Conservation (phyloP, 2,888 invertebrate genomes). For the Gastracanthus pulcherrimus region DNA sequence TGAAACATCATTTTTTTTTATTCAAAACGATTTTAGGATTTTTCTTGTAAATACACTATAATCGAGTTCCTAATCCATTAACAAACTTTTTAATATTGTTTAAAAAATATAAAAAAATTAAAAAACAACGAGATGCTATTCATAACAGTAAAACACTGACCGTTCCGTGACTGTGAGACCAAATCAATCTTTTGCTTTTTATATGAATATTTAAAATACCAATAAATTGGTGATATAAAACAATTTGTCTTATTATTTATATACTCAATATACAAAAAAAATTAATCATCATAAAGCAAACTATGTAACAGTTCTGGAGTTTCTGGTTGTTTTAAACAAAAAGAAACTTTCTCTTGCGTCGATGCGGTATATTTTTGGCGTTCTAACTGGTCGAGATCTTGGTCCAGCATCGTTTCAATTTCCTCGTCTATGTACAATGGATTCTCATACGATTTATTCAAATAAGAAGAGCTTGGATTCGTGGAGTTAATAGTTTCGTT, state of each 20-base stretch:
- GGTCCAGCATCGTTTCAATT: conserved; percentile 71
- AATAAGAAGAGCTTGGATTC: conserved; percentile 67
- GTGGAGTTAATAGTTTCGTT: conserved; percentile 73
- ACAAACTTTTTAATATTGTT: conserved; percentile 33
- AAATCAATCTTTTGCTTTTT: conserved; percentile 56
- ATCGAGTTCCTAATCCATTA: conserved; percentile 50
- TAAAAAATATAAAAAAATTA: conserved; percentile 25
- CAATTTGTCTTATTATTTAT: conserved; percentile 48
- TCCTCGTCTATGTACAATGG: conserved; percentile 72
- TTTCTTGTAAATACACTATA: conserved; percentile 53
- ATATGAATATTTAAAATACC: conserved; percentile 55
- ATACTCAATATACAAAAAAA: background rate
- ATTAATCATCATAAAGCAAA: conserved; percentile 70
- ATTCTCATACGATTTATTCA: conserved; percentile 70
- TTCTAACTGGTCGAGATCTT: conserved; percentile 69
- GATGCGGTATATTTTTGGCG: conserved; percentile 66
- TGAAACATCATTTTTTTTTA: conserved; percentile 38
- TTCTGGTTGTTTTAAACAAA: conserved; percentile 73
- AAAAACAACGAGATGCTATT: conserved; percentile 42
- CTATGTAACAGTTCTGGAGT: conserved; percentile 73
- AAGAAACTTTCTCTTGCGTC: conserved; percentile 66
- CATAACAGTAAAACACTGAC: conserved; percentile 46
- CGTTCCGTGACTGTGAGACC: conserved; percentile 56
- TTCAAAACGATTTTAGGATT: conserved; percentile 36
- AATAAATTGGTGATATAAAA: conserved; percentile 57